phyloP scores from a whole-genome alignment of 30 jellyfish, hydroid and myxozoan genomes.

The Turritopsis rubra region DNA sequence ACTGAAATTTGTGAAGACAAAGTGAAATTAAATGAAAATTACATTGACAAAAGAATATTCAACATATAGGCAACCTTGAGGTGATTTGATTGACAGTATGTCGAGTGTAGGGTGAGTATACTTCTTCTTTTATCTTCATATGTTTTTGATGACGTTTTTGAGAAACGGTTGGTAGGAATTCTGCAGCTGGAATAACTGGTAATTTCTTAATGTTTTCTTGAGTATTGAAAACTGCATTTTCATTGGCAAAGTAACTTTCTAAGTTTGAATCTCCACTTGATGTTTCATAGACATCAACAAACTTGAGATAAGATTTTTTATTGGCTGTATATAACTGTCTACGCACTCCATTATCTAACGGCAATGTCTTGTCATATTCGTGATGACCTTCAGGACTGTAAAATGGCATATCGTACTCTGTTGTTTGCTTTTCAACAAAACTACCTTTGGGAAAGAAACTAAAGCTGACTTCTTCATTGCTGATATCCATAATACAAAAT shows the following conservation, averaged over 20 bases:
- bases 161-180: background rate
- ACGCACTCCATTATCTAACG: background rate
- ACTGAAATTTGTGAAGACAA: too few relatives aligned
- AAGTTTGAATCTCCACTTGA: background rate
- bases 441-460: background rate
- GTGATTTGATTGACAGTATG: background rate
- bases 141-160: background rate
- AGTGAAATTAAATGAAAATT: too few relatives aligned
- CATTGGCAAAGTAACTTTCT: background rate
- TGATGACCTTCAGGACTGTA: background rate
- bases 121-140: background rate
- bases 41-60: background rate
- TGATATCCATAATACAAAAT: background rate
- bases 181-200: background rate
- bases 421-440: background rate
- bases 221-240: background rate
- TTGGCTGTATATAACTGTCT: background rate
- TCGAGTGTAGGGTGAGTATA: background rate
- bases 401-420: background rate
- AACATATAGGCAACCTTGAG: background rate
- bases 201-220: background rate
- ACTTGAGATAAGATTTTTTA: background rate
- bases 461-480: background rate
- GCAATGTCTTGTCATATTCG: background rate
- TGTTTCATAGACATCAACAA: background rate